Evolutionary conservation across 2,888 invertebrate species (phyloP), one percentile per base, ranked within the genome.

Genomic region (Philopedon plagiatum): DNA sequence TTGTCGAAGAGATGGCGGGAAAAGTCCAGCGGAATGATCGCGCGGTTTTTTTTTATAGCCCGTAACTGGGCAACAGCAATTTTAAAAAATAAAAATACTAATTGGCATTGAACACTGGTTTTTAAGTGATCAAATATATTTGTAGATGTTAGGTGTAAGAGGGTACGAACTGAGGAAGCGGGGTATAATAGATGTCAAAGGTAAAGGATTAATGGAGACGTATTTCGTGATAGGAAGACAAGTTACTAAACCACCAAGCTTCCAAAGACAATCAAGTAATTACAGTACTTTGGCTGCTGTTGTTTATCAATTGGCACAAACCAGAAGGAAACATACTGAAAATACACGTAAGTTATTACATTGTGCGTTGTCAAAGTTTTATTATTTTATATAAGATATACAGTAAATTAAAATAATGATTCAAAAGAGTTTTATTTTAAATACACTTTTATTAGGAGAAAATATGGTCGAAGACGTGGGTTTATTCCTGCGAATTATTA

Each of bases 161-260:
- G 94, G 94, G 1, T 95, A 93, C 85, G 89, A 90, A 75, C 86
- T 93, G 39, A 90, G 92, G 79, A 88, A 91, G 79, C 90, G 98
- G n/a, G 98, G 98, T 0, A 87, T 91, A 66, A 92, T 98, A 67
- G 92, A 93, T 73, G 97, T 98, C 26, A 98, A 98, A 84, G 98
- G 98, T 71, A 98, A 98, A 85, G 98, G 98, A 0, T 91, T 92
- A 77, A 97, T 98, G 97, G 93, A 95, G 85, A 98, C 97, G n/a
- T 97, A 93, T 86, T 97, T 94, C 87, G 94, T 98, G 62, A 86
- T 90, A 58, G 93, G 93, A 15, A 89, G 90, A 51, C 88, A 90
- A 66, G 87, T 89, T 5, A 86, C 88, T 15, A 87, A 88, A 32
- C 86, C 89, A 9, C 88, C 89, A 44, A 88, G 88, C 75, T 87